Base-by-base conservation (phyloP, 2,888 invertebrate species). In the Protonemura montana region DNA sequence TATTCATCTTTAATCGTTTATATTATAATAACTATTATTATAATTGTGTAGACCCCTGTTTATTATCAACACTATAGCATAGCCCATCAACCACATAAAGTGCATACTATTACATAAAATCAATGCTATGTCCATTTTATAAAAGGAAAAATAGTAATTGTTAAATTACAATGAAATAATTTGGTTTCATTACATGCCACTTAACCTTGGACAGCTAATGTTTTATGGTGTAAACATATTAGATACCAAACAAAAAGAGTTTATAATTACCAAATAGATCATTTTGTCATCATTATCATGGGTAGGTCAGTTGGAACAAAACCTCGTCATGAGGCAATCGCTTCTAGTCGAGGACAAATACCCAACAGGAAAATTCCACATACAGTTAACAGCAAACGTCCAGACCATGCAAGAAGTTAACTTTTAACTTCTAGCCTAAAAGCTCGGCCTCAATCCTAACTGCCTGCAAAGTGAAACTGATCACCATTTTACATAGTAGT, bases 51-150 rank as follows among this genome's bases (percentile, higher is more conserved):
- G 81, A 81, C 81, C 81, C 81, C 26, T 81, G 28, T 28, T 30
- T 30, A 81, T 81, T 78, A 78, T 78, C 28, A 81, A 81, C 81
- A 81, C 81, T 81, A 81, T 81, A n/a, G 81, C 81, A 81, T 81
- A n/a, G 81, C 81, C 81, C 30, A 30, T 29, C 81, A 81, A 81
- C 81, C 81, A n/a, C 28, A 26, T 16, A 26, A 27, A 81, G 81
- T 81, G 81, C 81, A 30, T 30, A 81, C n/a, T 81, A 59, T 59
- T 59, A 59, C 59, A 59, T 59, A 59, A 59, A 59, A 59, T 59
- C 59, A 59, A 59, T 59, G 59, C 59, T 59, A 21, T 59, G 59
- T 59, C 59, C 59, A 59, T 59, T 59, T 59, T 59, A 1, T 35
- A 35, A 35, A 35, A 35, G 35, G 10, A 35, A 35, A 35, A 35